Evolutionary conservation across 2,888 invertebrate genomes (phyloP), one percentile per base, ranked within the genome.

Genomic region (Nemotelus nigrinus): DNA sequence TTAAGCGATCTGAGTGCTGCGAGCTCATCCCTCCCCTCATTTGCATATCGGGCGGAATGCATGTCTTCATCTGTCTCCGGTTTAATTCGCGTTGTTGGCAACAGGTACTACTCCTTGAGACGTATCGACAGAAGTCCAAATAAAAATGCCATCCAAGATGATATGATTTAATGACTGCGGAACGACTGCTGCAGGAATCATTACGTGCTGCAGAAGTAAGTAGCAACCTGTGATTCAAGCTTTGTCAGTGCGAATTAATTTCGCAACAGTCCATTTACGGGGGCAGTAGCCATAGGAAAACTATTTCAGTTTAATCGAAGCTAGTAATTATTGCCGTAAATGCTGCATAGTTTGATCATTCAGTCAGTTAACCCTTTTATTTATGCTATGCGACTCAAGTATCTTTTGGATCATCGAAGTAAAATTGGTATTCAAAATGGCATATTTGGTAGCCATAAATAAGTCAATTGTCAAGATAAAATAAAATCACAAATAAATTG

Each of bases 31-130:
- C 43, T 53, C 25, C 25, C n/a, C 25, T 57, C 58, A 72, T 72
- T 72, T 72, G 72, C 72, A 57, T 72, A 57, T 72, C 72, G 45
- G 72, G n/a, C 47, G 25, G 58, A 58, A 58, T 72, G 57, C 57
- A 72, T 72, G 72, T 72, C 72, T 72, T 72, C 72, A 72, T 72
- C 72, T 57, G 43, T 5, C 8, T 45, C n/a, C 58, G 57, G 43
- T 72, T 43, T 41, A 53, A 55, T 70, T 70, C 25, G 25, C 25
- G 25, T n/a, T 70, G 41, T 41, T 70, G 53, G 70, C 55, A 55
- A 70, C 3, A 25, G 25, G 25, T 25, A 25, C 25, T 25, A 25
- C 25, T 25, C 25, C 25, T 25, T 25, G 25, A 25, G 7, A 39
- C 7, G 60, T 39, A 3, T 60, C 41, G 25, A 60, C 60, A 5